phyloP scores from a whole-genome alignment of 2,888 invertebrate genomes.

The Hypolimnas misippus region DNA sequence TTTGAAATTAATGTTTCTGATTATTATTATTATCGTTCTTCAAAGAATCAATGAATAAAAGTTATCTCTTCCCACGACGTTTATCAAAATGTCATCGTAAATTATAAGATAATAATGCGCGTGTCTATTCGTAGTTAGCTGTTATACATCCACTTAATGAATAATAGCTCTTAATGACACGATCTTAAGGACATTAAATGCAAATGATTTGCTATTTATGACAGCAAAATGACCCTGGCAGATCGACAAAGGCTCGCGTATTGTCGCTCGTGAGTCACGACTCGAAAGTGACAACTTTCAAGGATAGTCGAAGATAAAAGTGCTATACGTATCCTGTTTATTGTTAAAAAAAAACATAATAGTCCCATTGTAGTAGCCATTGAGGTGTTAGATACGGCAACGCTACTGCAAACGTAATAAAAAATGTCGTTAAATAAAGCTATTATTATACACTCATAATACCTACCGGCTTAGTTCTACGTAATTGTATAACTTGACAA shows the following conservation, averaged over 20 bases:
- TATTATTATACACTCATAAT: background rate
- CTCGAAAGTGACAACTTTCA: conserved; percentile 50
- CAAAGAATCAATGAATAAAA: conserved; percentile 10
- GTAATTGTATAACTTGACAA: background rate
- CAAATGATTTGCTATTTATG: conserved; percentile 42
- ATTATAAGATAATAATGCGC: conserved; percentile 28
- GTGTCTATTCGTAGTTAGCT: conserved; percentile 22
- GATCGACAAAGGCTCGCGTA: conserved; percentile 44
- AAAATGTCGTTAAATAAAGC: background rate
- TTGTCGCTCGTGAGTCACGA: conserved; percentile 51
- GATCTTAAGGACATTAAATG: conserved; percentile 40
- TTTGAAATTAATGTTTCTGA: background rate
- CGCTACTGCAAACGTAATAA: background rate
- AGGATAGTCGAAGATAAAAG: conserved; percentile 48
- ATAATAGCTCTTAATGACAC: conserved; percentile 34
- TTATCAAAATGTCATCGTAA: conserved; percentile 37
- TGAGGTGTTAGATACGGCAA: background rate
- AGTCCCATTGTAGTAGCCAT: conserved; percentile 5
- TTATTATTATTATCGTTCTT: background rate
- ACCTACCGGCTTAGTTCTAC: background rate
- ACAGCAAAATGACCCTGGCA: conserved; percentile 44
- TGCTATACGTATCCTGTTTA: conserved; percentile 30
- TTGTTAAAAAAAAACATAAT: conserved; percentile 18
- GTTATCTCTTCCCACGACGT: conserved; percentile 17
- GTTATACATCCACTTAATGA: conserved; percentile 18